Conservation (phyloP, 2,888 invertebrate species). For the Brenthis daphne region DNA sequence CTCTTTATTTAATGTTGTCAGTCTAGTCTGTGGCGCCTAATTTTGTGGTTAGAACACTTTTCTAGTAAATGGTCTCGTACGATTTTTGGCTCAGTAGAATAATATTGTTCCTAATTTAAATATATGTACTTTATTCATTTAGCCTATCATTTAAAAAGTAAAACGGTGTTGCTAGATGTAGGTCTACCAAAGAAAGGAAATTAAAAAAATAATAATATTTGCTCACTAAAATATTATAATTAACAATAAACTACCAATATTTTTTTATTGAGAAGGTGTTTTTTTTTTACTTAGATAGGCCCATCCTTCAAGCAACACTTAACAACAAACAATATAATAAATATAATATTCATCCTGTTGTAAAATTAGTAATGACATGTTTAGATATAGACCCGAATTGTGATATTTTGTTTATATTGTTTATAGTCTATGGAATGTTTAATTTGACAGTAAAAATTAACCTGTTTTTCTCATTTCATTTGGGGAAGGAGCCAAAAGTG, state of each 20-base stretch:
- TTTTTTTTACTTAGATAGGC: background rate
- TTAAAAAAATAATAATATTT: slow-evolving; percentile 5
- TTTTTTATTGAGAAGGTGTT: background rate
- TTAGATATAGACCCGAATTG: slow-evolving; percentile 64
- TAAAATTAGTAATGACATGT: slow-evolving; percentile 43
- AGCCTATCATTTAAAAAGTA: slow-evolving; percentile 48
- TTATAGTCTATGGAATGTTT: slow-evolving; percentile 25
- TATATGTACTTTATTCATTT: slow-evolving; percentile 44
- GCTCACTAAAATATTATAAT: slow-evolving; percentile 5
- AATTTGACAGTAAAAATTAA: slow-evolving; percentile 19
- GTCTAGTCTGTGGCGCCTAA: slow-evolving; percentile 60
- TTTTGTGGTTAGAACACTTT: slow-evolving; percentile 39
- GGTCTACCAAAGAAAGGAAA: background rate
- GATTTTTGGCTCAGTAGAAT: slow-evolving; percentile 61
- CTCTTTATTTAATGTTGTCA: slow-evolving; percentile 38
- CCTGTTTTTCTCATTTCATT: slow-evolving; percentile 48
- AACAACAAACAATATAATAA: slow-evolving; percentile 27
- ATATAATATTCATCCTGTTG: slow-evolving; percentile 22
- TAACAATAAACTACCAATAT: background rate
- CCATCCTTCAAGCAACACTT: slow-evolving; percentile 25
- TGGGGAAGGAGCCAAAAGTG: slow-evolving; percentile 75
- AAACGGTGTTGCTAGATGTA: slow-evolving; percentile 30
- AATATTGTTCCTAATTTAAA: slow-evolving; percentile 52
- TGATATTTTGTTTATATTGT: slow-evolving; percentile 60
- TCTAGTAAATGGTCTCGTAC: slow-evolving; percentile 31